These are phyloP conservation scores for Gandaritis pyraliata DNA, from an alignment of 2,888 invertebrate species.

Conservation along the genomic window DNA sequence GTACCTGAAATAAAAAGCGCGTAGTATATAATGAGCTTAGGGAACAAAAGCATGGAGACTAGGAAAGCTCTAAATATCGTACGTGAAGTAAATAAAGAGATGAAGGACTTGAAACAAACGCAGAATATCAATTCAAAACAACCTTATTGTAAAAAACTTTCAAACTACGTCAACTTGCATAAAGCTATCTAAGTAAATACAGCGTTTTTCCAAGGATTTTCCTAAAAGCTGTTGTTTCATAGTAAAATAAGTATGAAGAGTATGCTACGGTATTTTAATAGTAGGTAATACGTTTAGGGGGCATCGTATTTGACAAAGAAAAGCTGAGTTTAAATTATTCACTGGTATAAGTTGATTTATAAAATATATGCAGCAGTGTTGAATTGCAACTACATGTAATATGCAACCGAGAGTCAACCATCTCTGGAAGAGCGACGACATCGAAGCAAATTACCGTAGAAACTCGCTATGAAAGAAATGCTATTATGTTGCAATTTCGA, in stretches of 20 bases:
- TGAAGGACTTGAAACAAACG: conserved; percentile 8
- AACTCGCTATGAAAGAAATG: too few relatives aligned
- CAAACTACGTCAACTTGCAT: not conserved
- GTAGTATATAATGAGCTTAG: not conserved
- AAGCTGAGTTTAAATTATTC: too few relatives aligned
- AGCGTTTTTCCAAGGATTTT: not conserved
- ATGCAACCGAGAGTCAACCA: conserved; percentile 28
- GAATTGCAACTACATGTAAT: conserved; percentile 28
- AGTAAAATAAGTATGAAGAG: too few relatives aligned
- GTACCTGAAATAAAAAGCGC: too few relatives aligned
- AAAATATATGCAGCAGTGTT: conserved; percentile 15
- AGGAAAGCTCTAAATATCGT: conserved; percentile 9
- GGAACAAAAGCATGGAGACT: too few relatives aligned
- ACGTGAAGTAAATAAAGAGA: conserved; percentile 5
- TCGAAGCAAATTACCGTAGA: conserved; percentile 30
- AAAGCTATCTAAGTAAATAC: too few relatives aligned
- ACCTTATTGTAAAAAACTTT: not conserved
- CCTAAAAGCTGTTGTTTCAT: not conserved
- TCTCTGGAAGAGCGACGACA: too few relatives aligned
- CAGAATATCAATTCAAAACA: conserved; percentile 1
- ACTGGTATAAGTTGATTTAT: not conserved
- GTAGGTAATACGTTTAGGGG: too few relatives aligned
- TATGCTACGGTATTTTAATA: too few relatives aligned
- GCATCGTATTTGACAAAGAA: too few relatives aligned
- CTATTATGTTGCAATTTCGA: too few relatives aligned